Evolutionary conservation across 2,113 vertebrate species (phyloP).

Genomic region (Poeciliopsis turrubarensis): DNA sequence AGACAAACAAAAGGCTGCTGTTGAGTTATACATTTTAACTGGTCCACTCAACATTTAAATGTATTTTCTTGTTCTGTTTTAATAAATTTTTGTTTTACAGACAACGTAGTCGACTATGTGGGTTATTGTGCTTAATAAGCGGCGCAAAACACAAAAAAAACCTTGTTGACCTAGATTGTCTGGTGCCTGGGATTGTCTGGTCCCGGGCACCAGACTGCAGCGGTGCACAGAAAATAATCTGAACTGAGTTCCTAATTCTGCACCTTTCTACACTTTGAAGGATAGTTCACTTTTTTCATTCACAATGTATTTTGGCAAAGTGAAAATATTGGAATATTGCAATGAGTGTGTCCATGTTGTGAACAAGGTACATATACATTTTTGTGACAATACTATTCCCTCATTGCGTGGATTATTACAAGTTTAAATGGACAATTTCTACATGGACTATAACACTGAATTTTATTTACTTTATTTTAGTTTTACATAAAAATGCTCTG

Average conservation of each 20-base stretch:
- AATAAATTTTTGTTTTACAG: conserved; percentile 8
- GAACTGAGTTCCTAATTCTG: conserved; percentile 47
- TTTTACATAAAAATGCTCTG: too few relatives aligned
- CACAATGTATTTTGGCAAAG: background rate
- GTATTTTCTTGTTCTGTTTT: background rate
- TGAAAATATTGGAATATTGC: background rate
- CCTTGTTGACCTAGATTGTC: conserved; percentile 76
- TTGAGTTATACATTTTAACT: background rate
- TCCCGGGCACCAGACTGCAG: conserved; percentile 41
- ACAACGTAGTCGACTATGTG: conserved; percentile 46
- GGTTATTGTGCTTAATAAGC: conserved; percentile 70
- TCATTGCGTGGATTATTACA: too few relatives aligned
- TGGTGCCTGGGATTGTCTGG: conserved; percentile 52
- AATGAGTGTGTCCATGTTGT: too few relatives aligned
- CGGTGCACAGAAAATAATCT: conserved; percentile 69
- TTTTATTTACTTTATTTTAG: too few relatives aligned
- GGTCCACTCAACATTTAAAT: background rate
- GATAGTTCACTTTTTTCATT: conserved; percentile 3
- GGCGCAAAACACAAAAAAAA: conserved; percentile 45
- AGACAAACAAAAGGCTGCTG: background rate
- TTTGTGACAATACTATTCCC: too few relatives aligned
- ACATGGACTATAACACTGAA: too few relatives aligned
- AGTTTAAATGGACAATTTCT: too few relatives aligned
- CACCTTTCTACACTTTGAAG: conserved; percentile 1
- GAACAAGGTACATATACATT: too few relatives aligned